Conservation (phyloP, 2,797 vertebrate genomes). For the Rhabdophis nuchalis region DNA sequence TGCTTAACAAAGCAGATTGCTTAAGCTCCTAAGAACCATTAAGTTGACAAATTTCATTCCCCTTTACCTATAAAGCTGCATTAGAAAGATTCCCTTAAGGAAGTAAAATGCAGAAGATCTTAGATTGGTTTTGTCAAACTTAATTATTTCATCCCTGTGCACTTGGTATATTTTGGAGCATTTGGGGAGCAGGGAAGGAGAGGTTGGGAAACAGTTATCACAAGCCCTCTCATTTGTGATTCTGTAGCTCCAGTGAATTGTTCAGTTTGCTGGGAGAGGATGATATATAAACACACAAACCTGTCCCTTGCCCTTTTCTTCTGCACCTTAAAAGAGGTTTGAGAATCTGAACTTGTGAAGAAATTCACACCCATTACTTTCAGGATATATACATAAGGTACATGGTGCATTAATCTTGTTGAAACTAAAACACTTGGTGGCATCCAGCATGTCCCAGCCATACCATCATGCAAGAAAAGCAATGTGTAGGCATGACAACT, state of each 20-base stretch:
- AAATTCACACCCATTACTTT: background rate
- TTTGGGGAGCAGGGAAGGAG: background rate
- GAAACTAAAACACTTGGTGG: background rate
- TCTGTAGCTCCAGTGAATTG: background rate
- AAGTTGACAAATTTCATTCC: background rate
- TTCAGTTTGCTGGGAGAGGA: background rate
- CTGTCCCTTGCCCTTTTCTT: background rate
- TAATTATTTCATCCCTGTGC: background rate
- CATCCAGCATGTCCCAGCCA: background rate
- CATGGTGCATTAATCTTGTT: background rate
- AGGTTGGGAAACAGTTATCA: background rate
- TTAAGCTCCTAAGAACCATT: background rate
- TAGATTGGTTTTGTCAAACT: background rate
- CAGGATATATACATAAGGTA: background rate
- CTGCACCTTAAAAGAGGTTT: background rate
- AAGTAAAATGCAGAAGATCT: background rate
- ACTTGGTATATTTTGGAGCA: background rate
- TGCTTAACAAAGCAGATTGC: background rate
- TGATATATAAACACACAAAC: background rate
- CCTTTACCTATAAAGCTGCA: background rate
- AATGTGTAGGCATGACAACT: background rate
- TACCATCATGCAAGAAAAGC: background rate
- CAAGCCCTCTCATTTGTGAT: background rate
- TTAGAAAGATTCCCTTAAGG: background rate
- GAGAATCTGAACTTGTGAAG: background rate